Conservation (phyloP, 2,113 vertebrate species). For the Lepisosteus oculatus region DNA sequence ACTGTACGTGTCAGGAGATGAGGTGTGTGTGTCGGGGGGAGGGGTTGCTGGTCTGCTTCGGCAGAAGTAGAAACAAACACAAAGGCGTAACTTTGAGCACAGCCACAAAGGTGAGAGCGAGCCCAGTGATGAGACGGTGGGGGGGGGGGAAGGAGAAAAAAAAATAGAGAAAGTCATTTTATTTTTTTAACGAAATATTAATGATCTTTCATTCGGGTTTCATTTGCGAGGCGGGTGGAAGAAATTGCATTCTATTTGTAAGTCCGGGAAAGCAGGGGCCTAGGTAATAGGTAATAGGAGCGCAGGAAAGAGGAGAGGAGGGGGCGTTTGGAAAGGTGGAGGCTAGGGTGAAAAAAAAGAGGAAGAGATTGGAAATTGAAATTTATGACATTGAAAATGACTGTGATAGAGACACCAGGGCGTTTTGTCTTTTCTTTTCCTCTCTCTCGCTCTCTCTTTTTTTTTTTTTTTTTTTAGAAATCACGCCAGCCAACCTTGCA, state of each 20-base stretch:
- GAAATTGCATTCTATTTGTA: slow-evolving; percentile 86
- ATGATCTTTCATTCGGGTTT: slow-evolving; percentile 78
- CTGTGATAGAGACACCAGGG: slow-evolving; percentile 63
- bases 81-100: background rate
- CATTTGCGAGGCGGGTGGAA: slow-evolving; percentile 75
- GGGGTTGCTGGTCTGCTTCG: slow-evolving; percentile 25
- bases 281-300: slow-evolving; percentile 84
- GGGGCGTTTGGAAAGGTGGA: slow-evolving; percentile 14
- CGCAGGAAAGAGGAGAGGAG: slow-evolving; percentile 49
- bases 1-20: background rate
- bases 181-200: slow-evolving; percentile 70
- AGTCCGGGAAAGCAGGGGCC: slow-evolving; percentile 73
- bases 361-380: slow-evolving; percentile 84
- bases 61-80: slow-evolving; percentile 41
- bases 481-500: slow-evolving; percentile 51
- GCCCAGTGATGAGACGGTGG: slow-evolving; percentile 3
- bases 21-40: background rate
- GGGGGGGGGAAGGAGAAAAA: slow-evolving; percentile 42
- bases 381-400: slow-evolving; percentile 97
- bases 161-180: slow-evolving; percentile 44
- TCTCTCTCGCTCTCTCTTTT: slow-evolving; percentile 19
- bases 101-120: slow-evolving; percentile 18
- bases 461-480: slow-evolving; percentile 28
- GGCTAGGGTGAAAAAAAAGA: slow-evolving; percentile 31
- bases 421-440: slow-evolving; percentile 40